phyloP scores from a whole-genome alignment of 2,797 vertebrate genomes.

The Mormyrops boulengeri region DNA sequence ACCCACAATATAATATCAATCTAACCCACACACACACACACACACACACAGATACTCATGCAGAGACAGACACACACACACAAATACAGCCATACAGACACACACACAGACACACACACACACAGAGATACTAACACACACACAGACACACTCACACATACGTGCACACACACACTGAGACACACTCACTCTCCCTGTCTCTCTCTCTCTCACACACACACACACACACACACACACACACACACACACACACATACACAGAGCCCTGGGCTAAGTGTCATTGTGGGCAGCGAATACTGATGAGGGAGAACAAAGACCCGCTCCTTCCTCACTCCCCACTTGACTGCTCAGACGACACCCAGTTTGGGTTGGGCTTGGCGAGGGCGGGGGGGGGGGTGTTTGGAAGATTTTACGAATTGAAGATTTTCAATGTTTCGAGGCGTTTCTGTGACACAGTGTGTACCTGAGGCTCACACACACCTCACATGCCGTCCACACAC shows the following conservation, averaged over 20 bases:
- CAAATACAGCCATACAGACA: background rate
- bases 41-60: too few species aligned
- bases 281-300: conserved; percentile 11
- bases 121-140: background rate
- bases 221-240: background rate
- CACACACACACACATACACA: conserved; percentile 3
- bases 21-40: background rate
- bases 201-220: background rate
- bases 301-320: conserved; percentile 11
- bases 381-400: background rate
- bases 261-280: background rate
- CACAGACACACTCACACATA: background rate
- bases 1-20: background rate
- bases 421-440: background rate
- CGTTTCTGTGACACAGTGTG: background rate
- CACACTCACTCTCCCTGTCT: background rate
- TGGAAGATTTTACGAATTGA: background rate
- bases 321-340: background rate
- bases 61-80: background rate
- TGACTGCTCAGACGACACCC: background rate
- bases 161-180: background rate
- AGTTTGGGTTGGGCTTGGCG: background rate
- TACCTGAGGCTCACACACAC: background rate
- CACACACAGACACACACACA: background rate
- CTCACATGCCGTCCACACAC: background rate